Evolutionary conservation across 2,113 vertebrate species (phyloP), one percentile per base, ranked within the genome.

Genomic region (Ochotona princeps): DNA sequence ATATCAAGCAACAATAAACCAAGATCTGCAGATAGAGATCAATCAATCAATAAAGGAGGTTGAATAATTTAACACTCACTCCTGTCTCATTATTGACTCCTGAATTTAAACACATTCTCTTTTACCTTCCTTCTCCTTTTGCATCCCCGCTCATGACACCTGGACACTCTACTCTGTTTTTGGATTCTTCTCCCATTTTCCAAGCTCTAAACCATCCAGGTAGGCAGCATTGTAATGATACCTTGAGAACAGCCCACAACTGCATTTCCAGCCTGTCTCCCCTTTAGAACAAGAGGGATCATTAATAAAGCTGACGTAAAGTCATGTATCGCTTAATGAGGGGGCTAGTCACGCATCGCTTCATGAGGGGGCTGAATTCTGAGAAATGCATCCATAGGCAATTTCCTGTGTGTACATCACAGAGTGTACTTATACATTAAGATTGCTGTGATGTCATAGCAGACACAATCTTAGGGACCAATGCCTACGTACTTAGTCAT

Each of bases 41-140:
- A 96, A 97, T 95, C 44, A 79, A 97, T 97, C 96, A 90, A 97
- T 97, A 95, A 94, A 93, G 57, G 72, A 96, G 93, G 93, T 25
- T 97, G 96, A 97, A 97, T 97, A 97, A 97, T 97, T 97, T 95
- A 97, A 89, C 95, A 94, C 78, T 95, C 93, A 88, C 90, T 96
- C 94, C 96, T 95, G 82, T 90, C 93, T 95, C 80, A 85, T 96
- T 96, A 97, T 96, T 1, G 86, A 95, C 83, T 95, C 78, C 75
- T 82, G 54, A 90, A 93, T 95, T 85, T 88, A 97, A 93, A 95
- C 85, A 85, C 92, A 87, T 93, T 67, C 69, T 92, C 78, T 94
- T 94, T 87, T 87, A 89, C 73, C 82, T 93, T 85, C 78, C 38
- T 44, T 89, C 54, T 96, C 67, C 72, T 84, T 93, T 95, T 91